phyloP scores from a whole-genome alignment of 2,797 vertebrate genomes.

The Sparidentex hasta region DNA sequence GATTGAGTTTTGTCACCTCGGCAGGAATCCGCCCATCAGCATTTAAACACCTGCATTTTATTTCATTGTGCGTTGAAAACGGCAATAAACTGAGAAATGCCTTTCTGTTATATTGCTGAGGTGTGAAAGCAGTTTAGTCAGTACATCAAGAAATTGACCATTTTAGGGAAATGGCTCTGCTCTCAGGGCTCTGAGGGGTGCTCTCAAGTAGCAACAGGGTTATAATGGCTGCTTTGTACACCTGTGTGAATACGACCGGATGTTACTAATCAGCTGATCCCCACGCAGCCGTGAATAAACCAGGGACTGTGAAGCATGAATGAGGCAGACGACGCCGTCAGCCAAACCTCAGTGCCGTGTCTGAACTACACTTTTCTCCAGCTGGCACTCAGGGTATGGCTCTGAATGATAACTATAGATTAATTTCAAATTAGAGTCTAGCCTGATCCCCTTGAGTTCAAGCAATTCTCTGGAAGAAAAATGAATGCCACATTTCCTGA shows the following conservation, averaged over 20 bases:
- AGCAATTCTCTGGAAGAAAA: background rate
- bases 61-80: background rate
- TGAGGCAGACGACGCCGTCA: constrained; percentile 5
- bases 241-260: background rate
- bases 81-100: background rate
- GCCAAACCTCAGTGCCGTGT: background rate
- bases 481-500: background rate
- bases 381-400: constrained; percentile 9
- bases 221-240: background rate
- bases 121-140: constrained; percentile 3
- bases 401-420: constrained; percentile 20
- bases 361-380: background rate
- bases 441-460: constrained; percentile 6
- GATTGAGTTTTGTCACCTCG: background rate
- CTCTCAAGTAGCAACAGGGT: background rate
- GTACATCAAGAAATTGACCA: background rate
- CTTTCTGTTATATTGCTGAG: background rate
- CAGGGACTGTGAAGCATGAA: constrained; percentile 1
- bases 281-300: background rate
- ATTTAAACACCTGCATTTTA: background rate
- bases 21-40: background rate
- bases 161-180: background rate
- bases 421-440: background rate
- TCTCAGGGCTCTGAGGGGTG: background rate
- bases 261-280: constrained; percentile 1